Conservation (phyloP, 2,113 vertebrate species). For the Ciconia maguari region DNA sequence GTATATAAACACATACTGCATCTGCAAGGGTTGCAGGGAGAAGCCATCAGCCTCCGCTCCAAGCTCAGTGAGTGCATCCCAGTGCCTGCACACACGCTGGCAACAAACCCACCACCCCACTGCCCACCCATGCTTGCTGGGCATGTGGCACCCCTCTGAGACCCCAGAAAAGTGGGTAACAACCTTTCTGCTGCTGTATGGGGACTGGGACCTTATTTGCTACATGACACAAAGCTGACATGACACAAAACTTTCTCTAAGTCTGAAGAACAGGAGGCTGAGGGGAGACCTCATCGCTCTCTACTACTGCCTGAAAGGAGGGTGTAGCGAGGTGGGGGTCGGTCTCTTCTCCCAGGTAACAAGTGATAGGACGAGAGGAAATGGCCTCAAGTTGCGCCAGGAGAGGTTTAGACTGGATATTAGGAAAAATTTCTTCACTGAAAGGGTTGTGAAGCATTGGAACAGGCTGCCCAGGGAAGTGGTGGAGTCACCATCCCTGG, state of each 20-base stretch:
- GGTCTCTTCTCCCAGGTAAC: neutral
- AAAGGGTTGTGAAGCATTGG: accelerated
- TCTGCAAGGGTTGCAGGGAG: slow-evolving; percentile 72
- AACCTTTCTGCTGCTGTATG: neutral
- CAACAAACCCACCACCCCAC: neutral
- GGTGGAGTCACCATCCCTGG: neutral
- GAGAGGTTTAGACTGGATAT: neutral
- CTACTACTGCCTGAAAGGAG: neutral
- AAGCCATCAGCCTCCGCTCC: neutral
- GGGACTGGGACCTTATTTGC: neutral
- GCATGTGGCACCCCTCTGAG: neutral
- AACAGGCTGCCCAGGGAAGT: neutral
- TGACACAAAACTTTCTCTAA: neutral
- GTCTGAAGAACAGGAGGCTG: neutral
- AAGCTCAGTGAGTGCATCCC: accelerated
- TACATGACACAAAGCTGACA: neutral
- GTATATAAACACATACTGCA: slow-evolving; percentile 99
- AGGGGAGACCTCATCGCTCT: neutral
- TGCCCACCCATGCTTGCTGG: accelerated
- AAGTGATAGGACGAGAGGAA: accelerated
- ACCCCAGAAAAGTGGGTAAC: neutral
- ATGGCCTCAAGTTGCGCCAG: accelerated
- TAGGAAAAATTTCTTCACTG: neutral
- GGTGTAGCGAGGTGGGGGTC: accelerated
- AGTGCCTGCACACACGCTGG: accelerated